Base-by-base conservation (phyloP, 2,797 vertebrate genomes). In the Anas flavirostris region DNA sequence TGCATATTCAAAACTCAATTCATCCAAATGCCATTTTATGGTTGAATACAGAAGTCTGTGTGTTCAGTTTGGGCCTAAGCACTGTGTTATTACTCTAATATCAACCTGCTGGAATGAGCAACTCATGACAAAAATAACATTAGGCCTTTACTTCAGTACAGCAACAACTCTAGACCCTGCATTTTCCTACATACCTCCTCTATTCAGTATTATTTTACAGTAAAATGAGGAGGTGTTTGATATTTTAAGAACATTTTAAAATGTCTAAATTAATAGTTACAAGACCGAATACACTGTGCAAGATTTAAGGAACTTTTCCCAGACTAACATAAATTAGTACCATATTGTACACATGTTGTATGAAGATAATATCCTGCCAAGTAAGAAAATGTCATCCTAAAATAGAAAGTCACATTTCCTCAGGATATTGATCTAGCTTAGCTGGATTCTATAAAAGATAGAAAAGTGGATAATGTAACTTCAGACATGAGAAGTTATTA, bases 351-450 rank as follows among this genome's bases (percentile, higher is more conserved):
- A 95, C 88, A 95, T 88, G 84, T 72, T 95, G 59, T 46, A 92
- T 79, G 95, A 95, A 87, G 85, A 82, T 86, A 96, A 91, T 94
- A 96, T 96, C 87, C 94, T 95, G 88, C 93, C 93, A 96, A 96
- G 94, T 5, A 90, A 33, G 64, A 91, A 96, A 97, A 97, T 94
- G 69, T 95, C 82, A 96, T 89, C 94, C 94, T 96, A 95, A 97
- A 97, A 97, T 93, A 97, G 96, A 97, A 88, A 96, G 80, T 43
- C 88, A 94, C 88, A 90, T 95, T 96, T 97, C 91, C 93, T 89
- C 87, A 96, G 89, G 62, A 95, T 97, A 97, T 85, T 97, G 94
- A 92, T 93, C 52, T 89, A 96, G 55, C 74, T 91, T 91, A 90
- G 59, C 86, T 88, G 74, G 78, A 94, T 86, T 69, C 86, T 84